A percentile compares a stretch with the other conserved stretches of the same genome.
Conservation (phyloP, 2,888 invertebrate genomes). For the Cyaniris semiargus region DNA sequence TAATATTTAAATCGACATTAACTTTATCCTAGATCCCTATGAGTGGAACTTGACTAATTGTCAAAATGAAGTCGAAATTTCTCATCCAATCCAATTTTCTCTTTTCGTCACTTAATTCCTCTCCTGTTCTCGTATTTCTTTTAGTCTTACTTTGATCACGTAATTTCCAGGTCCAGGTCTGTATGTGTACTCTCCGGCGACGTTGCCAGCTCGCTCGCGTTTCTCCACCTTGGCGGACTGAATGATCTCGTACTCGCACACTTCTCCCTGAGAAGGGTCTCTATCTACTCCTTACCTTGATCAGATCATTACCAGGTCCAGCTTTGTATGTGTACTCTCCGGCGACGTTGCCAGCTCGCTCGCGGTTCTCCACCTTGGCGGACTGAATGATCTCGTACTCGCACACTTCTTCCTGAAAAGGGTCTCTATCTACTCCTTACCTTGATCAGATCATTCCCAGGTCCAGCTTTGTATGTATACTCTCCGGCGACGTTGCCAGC, state of each 20-base stretch:
- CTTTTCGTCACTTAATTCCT: no score
- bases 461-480: constrained; percentile 83
- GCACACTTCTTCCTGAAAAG: constrained; percentile 62
- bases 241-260: constrained; percentile 86
- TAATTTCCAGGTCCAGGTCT: constrained; percentile 75
- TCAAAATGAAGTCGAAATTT: no score
- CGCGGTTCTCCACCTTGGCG: constrained; percentile 85
- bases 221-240: constrained; percentile 87
- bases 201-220: constrained; percentile 83
- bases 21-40: no score
- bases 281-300: not conserved
- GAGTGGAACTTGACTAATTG: no score
- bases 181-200: constrained; percentile 87
- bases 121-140: no score
- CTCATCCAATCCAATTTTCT: no score
- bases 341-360: constrained; percentile 82
- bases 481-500: constrained; percentile 86
- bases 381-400: constrained; percentile 88
- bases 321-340: constrained; percentile 87
- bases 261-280: constrained; percentile 38
- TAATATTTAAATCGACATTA: no score
- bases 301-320: constrained; percentile 68
- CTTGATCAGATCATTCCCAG: constrained; percentile 65
- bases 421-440: not conserved
- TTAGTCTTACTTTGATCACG: constrained; percentile 46